Evolutionary conservation across 2,113 vertebrate genomes (phyloP), one percentile per base, ranked within the genome.

Genomic region (Microcebus murinus): DNA sequence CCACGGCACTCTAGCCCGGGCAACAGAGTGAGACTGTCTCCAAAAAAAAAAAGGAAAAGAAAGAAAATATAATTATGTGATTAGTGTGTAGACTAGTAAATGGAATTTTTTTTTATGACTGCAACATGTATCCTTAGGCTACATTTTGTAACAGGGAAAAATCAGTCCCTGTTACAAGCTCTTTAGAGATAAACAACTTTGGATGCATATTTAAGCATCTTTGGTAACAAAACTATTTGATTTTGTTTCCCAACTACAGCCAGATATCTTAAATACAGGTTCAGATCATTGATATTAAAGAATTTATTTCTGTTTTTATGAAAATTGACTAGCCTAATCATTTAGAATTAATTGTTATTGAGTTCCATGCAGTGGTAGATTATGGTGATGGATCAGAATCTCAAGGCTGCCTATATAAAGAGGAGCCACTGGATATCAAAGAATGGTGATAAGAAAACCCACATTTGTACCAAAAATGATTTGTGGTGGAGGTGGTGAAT

Each of bases 321-420:
- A 90, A 90, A 93, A 67, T 81, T 45, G 36, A 74, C 55, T 82
- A 2, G 71, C 8, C 20, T 87, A 27, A 31, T 87, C 45, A 34
- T 83, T 95, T 80, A 61, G 34, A 13, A 68, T 90, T 94, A 9
- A 87, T 97, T 77, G 4, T 94, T 87, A 48, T 20, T 61, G n/a
- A 23, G 6, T 9, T 88, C 15, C 27, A 10, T 59, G 6, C 31
- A 34, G 1, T 88, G 14, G n/a, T 84, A 12, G 12, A 45, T 50
- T 90, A 4, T 84, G 27, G 59, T 91, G 12, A 36, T 87, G 42
- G 36, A 55, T 92, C 80, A 45, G 36, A 74, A 67, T 90, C n/a
- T 70, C 90, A 20, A 36, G 50, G 10, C 50, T 68, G 12, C 45
- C 48, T 82, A 6, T 88, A 9, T 59, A 95, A 63, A n/a, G 76